Evolutionary conservation across 1,140 invertebrate species (phyloP), one percentile per base, ranked within the genome.

Genomic region (Drosophila bipectinata): DNA sequence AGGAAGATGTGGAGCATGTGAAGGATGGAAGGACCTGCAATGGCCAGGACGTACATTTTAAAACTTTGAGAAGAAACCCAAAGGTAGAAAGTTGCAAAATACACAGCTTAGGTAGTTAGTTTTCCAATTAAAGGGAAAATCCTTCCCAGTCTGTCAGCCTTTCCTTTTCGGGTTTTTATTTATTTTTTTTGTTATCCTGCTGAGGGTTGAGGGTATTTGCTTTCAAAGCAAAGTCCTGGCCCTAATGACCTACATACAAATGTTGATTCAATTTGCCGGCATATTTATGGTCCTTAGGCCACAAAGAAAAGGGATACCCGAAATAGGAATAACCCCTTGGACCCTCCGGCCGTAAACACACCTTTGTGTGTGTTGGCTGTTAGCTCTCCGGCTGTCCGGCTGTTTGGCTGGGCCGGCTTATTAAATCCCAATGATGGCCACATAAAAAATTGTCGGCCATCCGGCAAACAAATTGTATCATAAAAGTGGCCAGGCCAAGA

Each of bases 341-440:
- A 44, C 9, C 28, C 28, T 39, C 44, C 21, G 53, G 10, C 55
- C 55, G 64, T 67, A 76, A 60, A 76, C 61, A 76, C 44, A 76
- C 62, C 62, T 75, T 75, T 75, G 72, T 76, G 63, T 69, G 72
- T 53, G 72, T 28, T 28, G 26, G 26, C 26, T 7, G 5, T 21
- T 21, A 3, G 21, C 21, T 21, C 21, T 21, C 3, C 21, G 21
- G 21, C 21, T 12, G 34, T 37, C 34, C 34, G 34, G 30, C 52
- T 21, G 28, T 57, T 37, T 37, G 10, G 34, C 34, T 12, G 37
- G 51, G 30, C 37, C 32, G 82, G 82, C 82, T 85, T 85, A 85
- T 85, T 85, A 85, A 85, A 87, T 87, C 81, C 78, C 77, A 87
- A 85, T 85, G 78, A 78, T 78, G 71, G 63, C 64, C 52, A 67